These are phyloP conservation scores for Pyxicephalus adspersus DNA, from an alignment of 2,113 vertebrate species.

Conservation along the genomic window DNA sequence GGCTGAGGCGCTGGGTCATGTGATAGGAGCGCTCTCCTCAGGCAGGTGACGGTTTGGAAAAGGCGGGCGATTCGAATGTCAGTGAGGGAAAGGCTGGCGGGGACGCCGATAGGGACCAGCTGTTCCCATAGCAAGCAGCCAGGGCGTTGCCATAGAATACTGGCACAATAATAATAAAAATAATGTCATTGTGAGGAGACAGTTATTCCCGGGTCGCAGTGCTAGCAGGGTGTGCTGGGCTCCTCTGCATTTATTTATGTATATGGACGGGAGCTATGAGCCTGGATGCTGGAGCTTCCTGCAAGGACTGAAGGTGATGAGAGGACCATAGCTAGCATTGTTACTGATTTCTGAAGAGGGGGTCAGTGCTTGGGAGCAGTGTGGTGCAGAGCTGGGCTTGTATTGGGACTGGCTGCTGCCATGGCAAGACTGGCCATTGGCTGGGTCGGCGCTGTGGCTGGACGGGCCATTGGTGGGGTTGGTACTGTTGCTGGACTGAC, in stretches of 20 bases:
- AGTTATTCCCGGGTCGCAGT: not conserved
- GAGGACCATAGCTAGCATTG: not conserved
- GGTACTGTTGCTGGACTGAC: too few species aligned
- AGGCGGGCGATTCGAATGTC: slow-evolving; percentile 46
- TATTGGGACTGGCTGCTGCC: too few species aligned
- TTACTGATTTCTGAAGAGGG: too few species aligned
- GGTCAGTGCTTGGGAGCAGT: too few species aligned
- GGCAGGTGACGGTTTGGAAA: slow-evolving; percentile 23
- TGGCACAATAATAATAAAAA: not conserved
- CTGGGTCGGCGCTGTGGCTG: too few species aligned
- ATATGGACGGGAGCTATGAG: not conserved
- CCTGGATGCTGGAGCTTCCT: slow-evolving; percentile 48
- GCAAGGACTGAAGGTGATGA: slow-evolving; percentile 37
- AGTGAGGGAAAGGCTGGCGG: slow-evolving; percentile 36
- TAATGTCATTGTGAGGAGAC: not conserved
- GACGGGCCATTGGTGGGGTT: too few species aligned
- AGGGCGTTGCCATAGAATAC: slow-evolving; percentile 33
- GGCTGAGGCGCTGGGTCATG: not conserved
- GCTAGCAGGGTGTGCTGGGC: too few species aligned
- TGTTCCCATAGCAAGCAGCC: slow-evolving; percentile 34
- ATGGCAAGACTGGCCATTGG: too few species aligned
- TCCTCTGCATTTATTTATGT: not conserved
- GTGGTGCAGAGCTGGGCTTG: not conserved
- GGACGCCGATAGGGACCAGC: slow-evolving; percentile 1
- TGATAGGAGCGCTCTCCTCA: not conserved